phyloP scores from a whole-genome alignment of 37 sponge, comb jelly and placozoan species.

The Oopsacas minuta region DNA sequence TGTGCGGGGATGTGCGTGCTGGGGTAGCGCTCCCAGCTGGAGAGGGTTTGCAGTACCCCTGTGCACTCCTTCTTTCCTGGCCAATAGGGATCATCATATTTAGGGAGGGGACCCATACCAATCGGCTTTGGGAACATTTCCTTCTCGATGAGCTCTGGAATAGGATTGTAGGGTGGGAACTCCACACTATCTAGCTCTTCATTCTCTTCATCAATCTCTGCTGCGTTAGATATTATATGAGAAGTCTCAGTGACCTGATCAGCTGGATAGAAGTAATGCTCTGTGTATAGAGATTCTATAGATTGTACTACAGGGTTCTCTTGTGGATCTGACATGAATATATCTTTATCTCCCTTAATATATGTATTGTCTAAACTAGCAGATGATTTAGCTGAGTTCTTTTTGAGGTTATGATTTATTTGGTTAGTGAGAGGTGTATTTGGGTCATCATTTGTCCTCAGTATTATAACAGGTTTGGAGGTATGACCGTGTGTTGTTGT shows the following conservation, averaged over 20 bases:
- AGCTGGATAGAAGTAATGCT: background rate
- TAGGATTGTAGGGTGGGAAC: conserved; percentile 22
- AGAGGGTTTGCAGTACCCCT: conserved; percentile 23
- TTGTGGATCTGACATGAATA: background rate
- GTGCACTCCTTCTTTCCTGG: conserved; percentile 48
- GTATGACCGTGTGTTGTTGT: background rate
- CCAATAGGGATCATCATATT: conserved; percentile 59
- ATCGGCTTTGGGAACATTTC: conserved; percentile 30
- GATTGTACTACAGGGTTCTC: background rate
- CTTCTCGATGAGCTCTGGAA: conserved; percentile 33
- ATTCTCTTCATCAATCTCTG: background rate
- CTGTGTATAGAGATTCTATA: background rate
- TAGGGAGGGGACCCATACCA: conserved; percentile 16
- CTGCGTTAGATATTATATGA: background rate
- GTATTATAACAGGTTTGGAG: background rate
- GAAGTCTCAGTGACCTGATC: background rate
- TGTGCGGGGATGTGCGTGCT: conserved; percentile 57
- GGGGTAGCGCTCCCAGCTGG: conserved; percentile 32
- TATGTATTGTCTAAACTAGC: background rate
- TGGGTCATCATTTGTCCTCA: background rate
- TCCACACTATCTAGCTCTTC: background rate
- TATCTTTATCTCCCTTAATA: background rate
- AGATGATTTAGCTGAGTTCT: background rate
- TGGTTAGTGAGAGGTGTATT: too few relatives aligned
- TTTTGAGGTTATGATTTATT: background rate